phyloP scores from a whole-genome alignment of 2,888 invertebrate genomes.

The Conomelus anceps region DNA sequence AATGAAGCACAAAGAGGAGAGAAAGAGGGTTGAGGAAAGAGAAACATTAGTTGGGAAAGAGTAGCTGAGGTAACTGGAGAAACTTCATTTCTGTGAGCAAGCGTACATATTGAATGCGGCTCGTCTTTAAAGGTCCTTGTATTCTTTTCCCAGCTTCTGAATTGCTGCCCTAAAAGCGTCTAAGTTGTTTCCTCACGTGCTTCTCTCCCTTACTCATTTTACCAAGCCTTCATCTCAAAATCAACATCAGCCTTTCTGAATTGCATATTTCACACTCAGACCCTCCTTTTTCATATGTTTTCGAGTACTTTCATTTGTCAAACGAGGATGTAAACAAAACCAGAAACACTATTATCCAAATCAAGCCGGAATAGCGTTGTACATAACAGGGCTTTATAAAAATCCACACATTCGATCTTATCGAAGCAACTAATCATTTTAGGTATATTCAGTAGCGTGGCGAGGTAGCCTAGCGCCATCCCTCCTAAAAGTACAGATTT shows the following conservation, averaged over 20 bases:
- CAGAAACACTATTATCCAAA: background rate
- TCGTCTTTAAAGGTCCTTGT: background rate
- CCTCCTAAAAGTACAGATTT: too few species aligned
- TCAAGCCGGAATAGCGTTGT: background rate
- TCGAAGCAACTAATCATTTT: too few species aligned
- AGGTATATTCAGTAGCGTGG: too few species aligned
- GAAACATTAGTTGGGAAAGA: background rate
- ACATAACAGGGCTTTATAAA: too few species aligned
- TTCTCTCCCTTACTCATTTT: background rate
- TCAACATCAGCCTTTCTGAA: background rate
- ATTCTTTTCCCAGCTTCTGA: background rate
- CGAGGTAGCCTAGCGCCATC: too few species aligned
- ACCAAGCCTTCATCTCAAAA: background rate
- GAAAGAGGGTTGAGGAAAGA: background rate
- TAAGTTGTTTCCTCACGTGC: background rate
- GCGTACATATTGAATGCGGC: background rate
- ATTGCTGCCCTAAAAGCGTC: background rate
- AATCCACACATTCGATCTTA: too few species aligned
- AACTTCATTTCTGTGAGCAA: background rate
- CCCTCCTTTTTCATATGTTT: background rate
- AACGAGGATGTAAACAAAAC: background rate
- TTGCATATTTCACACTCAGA: background rate
- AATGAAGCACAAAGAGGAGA: background rate
- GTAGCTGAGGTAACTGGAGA: background rate
- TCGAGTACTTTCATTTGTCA: background rate